Evolutionary conservation across 1,140 invertebrate species (phyloP), one percentile per base, ranked within the genome.

Genomic region (Zophobas atratus): DNA sequence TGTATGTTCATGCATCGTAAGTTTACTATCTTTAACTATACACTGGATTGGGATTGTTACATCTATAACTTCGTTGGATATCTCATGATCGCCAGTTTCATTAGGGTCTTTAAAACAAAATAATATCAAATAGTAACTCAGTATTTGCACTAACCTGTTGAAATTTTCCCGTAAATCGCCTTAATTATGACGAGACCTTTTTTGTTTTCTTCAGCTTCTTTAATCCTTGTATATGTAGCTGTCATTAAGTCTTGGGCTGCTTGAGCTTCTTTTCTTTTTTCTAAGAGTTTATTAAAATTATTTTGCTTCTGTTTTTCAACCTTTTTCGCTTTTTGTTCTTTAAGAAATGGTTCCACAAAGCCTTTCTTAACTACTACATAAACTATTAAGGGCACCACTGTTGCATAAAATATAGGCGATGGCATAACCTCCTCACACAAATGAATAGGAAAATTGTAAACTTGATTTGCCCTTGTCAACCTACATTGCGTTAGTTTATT

Each of bases 11-110:
- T 97, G 93, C 36, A 99, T 88, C 55, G 95, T 90, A 6, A 99
- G 88, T 85, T 93, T 94, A 1, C 96, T 96, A 85, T 98, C 95
- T 84, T 95, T 96, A 33, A 99, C 95, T 78, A 99, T 90, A 84
- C 97, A 97, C 86, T 99, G 98, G 20, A 99, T 84, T 0, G 96
- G 96, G 81, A 98, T 91, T 1, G 95, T 97, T 1, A 99, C 97
- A 87, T 98, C 96, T 71, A 99, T 94, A 5, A 95, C 89, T 83
- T 96, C 93, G 82, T 82, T 87, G 79, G 77, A 83, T 48, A 79
- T 79, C 55, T 84, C 82, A 43, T 84, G 86, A 70, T 81, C 82
- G 6, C 81, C 82, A 6, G 88, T 53, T 6, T 75, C 49, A 72
- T 77, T 63, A 49, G 49, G 39, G 43, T 78, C 76, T 77, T 70